These are phyloP conservation scores for Glaucomys volans DNA, from an alignment of 2,113 vertebrate genomes.

Conservation along the genomic window DNA sequence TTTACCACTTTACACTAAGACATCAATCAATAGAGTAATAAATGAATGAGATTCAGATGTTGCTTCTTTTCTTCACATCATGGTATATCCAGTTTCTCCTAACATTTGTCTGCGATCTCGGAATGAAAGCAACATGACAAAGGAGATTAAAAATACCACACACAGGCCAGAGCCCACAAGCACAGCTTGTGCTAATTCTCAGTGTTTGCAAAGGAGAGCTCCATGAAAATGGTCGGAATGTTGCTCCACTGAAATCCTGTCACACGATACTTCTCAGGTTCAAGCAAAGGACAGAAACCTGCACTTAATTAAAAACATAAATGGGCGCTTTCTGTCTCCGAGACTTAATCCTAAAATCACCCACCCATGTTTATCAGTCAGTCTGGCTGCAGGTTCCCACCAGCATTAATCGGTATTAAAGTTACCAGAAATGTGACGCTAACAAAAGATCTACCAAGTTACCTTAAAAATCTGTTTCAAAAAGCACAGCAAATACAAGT, in stretches of 20 bases:
- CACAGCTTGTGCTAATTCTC: neutral
- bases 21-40: neutral
- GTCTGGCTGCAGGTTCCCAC: neutral
- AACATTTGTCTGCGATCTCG: neutral
- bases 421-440: neutral
- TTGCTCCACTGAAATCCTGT: constrained; percentile 49
- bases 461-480: neutral
- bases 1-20: neutral
- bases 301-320: constrained; percentile 74
- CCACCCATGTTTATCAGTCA: neutral
- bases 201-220: neutral
- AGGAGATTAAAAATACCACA: neutral
- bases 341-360: constrained; percentile 58
- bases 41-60: neutral
- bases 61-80: constrained; percentile 30
- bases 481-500: neutral
- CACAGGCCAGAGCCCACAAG: neutral
- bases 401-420: neutral
- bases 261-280: constrained; percentile 61
- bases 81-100: neutral
- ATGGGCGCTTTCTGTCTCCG: constrained; percentile 49
- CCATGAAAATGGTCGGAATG: neutral
- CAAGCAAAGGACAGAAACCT: constrained; percentile 68
- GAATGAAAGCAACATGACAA: neutral
- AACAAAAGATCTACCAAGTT: neutral